Evolutionary conservation across 2,888 invertebrate species (phyloP).

Genomic region (Drosophila imparisetae): DNA sequence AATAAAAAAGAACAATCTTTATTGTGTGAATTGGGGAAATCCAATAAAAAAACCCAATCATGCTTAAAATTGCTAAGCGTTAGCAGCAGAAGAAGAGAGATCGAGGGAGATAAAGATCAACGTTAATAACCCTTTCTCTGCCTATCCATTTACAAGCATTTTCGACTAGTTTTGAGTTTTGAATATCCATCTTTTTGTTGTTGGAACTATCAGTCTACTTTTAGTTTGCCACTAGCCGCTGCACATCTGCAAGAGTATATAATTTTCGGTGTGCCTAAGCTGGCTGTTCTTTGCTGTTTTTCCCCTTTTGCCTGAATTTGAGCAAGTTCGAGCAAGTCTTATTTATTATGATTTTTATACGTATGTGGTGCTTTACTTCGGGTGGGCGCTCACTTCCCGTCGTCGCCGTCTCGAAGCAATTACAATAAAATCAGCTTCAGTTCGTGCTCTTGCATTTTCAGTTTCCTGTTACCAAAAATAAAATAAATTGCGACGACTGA

Average conservation of each 20-base stretch:
- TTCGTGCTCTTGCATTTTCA: constrained; percentile 60
- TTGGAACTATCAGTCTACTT: background rate
- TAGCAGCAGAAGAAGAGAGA: background rate
- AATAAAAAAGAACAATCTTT: background rate
- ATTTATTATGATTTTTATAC: constrained; percentile 57
- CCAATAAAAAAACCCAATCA: background rate
- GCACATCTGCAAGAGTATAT: background rate
- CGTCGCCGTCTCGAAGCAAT: constrained; percentile 45
- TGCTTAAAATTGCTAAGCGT: background rate
- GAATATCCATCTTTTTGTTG: background rate
- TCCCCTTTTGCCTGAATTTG: constrained; percentile 2
- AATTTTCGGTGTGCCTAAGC: background rate
- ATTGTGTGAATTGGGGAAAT: rapidly evolving
- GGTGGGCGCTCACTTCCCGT: constrained; percentile 49
- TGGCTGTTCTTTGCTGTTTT: background rate
- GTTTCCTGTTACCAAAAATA: constrained; percentile 71
- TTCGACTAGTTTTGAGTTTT: background rate
- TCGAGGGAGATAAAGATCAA: background rate
- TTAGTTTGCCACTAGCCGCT: background rate
- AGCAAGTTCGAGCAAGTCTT: constrained; percentile 38
- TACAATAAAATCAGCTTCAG: constrained; percentile 65
- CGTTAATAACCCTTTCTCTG: background rate
- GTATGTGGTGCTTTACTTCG: constrained; percentile 30
- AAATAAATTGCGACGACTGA: constrained; percentile 61
- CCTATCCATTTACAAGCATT: background rate